phyloP scores from a whole-genome alignment of 2,888 invertebrate species.

The Galerucella calmariensis region DNA sequence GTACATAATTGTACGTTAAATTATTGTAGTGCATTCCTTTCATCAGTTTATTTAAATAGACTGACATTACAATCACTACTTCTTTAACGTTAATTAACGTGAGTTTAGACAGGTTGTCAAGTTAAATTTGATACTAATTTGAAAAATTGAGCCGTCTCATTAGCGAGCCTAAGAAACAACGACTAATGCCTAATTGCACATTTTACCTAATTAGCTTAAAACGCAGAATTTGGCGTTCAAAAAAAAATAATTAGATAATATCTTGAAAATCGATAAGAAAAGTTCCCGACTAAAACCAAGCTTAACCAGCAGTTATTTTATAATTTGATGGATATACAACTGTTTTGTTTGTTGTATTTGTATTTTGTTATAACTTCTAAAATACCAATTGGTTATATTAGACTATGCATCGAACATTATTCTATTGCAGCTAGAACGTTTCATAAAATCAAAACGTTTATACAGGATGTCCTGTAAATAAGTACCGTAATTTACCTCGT shows the following conservation, averaged over 20 bases:
- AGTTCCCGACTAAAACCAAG: background rate
- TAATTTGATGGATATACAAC: too few species aligned
- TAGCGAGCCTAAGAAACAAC: slow-evolving; percentile 8
- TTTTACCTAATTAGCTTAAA: slow-evolving; percentile 4
- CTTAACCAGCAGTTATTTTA: too few species aligned
- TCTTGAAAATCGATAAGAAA: background rate
- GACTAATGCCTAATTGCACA: background rate
- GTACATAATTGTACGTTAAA: background rate
- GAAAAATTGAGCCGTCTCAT: background rate
- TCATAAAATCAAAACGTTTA: too few species aligned
- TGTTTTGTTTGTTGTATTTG: too few species aligned
- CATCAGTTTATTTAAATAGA: background rate
- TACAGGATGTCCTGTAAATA: too few species aligned
- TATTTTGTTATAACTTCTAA: too few species aligned
- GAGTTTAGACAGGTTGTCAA: background rate
- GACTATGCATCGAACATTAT: too few species aligned
- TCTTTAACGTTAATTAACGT: background rate
- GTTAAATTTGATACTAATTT: slow-evolving; percentile 10
- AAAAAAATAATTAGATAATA: background rate
- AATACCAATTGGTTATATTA: too few species aligned
- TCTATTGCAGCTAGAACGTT: too few species aligned
- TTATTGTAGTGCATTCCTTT: background rate
- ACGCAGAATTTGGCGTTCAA: background rate
- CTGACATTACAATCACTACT: background rate
- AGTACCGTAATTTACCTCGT: too few species aligned